Evolutionary conservation across 1,140 invertebrate genomes (phyloP).

Genomic region (Agrypnia vestita): DNA sequence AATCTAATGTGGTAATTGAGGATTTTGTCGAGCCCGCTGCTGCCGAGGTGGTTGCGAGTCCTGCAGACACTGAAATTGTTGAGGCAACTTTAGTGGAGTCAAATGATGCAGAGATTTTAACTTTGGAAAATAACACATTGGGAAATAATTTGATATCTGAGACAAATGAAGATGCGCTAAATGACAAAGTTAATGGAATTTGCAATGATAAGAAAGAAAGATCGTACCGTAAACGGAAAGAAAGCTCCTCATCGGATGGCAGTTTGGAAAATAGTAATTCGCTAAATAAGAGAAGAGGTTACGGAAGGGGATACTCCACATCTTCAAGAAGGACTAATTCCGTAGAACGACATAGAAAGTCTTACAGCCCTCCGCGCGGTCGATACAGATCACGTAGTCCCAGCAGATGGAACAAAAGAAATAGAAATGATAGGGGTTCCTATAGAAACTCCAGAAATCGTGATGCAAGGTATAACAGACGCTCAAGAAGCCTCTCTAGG

Average conservation of each 20-base stretch:
- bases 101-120: not conserved
- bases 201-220: slow-evolving; percentile 53
- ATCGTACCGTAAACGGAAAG: slow-evolving; percentile 64
- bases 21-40: slow-evolving; percentile 34
- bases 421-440: slow-evolving; percentile 27
- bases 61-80: not conserved
- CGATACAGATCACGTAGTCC: slow-evolving; percentile 33
- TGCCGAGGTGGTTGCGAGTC: not conserved
- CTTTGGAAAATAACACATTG: slow-evolving; percentile 4
- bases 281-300: not conserved
- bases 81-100: not conserved
- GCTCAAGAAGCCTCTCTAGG: slow-evolving; percentile 60
- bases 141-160: not conserved
- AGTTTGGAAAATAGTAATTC: slow-evolving; percentile 12
- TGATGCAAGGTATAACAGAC: slow-evolving; percentile 42
- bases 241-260: slow-evolving; percentile 60
- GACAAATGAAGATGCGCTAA: not conserved
- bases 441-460: slow-evolving; percentile 43
- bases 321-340: slow-evolving; percentile 44
- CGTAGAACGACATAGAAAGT: slow-evolving; percentile 42
- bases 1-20: slow-evolving; percentile 54
- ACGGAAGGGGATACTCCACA: slow-evolving; percentile 16
- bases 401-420: slow-evolving; percentile 17
- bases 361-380: slow-evolving; percentile 35
- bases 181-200: slow-evolving; percentile 37